These are phyloP conservation scores for Nothoprocta perdicaria DNA, from an alignment of 2,113 vertebrate genomes.

Conservation along the genomic window DNA sequence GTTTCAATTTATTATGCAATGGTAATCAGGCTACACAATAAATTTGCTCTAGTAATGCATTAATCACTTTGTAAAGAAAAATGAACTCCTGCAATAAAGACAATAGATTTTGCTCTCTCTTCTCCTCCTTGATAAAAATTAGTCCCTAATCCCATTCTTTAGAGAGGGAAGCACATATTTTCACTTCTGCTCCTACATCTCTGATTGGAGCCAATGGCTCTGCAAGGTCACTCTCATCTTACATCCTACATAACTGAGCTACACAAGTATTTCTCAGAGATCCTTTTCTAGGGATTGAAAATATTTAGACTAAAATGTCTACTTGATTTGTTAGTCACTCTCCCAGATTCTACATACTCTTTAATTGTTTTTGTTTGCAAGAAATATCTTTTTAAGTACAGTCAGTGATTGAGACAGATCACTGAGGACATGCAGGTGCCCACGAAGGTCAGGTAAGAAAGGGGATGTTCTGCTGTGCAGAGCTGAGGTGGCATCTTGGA, in stretches of 20 bases:
- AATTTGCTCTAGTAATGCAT: constrained; percentile 80
- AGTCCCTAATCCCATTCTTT: constrained; percentile 52
- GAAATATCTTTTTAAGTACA: neutral
- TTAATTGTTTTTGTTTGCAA: too few relatives aligned
- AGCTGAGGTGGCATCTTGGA: neutral
- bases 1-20: constrained; percentile 82
- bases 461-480: neutral
- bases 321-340: neutral
- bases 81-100: constrained; percentile 76
- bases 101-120: constrained; percentile 69
- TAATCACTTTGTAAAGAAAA: constrained; percentile 80
- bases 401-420: neutral
- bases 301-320: neutral
- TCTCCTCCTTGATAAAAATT: constrained; percentile 44
- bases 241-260: neutral
- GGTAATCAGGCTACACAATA: constrained; percentile 83
- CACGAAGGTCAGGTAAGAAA: neutral
- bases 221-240: constrained; percentile 13
- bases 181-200: constrained; percentile 8
- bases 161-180: constrained; percentile 32
- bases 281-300: neutral
- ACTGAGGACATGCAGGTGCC: neutral
- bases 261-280: neutral
- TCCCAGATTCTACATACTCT: neutral
- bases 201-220: constrained; percentile 7